These are phyloP conservation scores for Anoplophora glabripennis DNA, from an alignment of 1,140 invertebrate genomes.

Conservation along the genomic window DNA sequence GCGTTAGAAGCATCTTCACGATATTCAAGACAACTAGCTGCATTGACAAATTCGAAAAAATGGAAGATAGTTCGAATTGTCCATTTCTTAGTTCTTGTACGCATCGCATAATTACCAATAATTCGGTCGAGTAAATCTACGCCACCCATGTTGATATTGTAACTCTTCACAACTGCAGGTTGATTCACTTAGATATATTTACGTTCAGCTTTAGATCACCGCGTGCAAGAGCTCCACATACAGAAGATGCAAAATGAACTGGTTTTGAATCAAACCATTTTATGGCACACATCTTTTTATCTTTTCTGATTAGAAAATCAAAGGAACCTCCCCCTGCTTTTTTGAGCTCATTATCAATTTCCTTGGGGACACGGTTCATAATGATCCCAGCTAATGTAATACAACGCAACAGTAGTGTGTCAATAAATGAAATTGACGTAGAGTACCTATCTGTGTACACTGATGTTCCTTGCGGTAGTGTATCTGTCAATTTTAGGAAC, in stretches of 20 bases:
- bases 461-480: slow-evolving; percentile 13
- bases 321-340: slow-evolving; percentile 15
- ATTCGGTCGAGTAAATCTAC: not conserved
- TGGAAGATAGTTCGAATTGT: not conserved
- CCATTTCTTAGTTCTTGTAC: not conserved
- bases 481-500: slow-evolving; percentile 22
- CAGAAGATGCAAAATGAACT: slow-evolving; percentile 3
- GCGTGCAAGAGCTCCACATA: not conserved
- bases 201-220: slow-evolving; percentile 6
- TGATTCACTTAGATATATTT: slow-evolving; percentile 2
- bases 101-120: not conserved
- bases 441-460: too few species aligned
- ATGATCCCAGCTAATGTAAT: too few species aligned
- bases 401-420: too few species aligned
- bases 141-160: slow-evolving; percentile 5
- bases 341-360: slow-evolving; percentile 22
- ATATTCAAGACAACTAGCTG: not conserved
- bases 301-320: slow-evolving; percentile 12
- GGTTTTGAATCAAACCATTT: slow-evolving; percentile 14
- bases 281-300: slow-evolving; percentile 8
- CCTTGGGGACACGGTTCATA: too few species aligned
- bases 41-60: not conserved
- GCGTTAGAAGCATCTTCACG: not conserved
- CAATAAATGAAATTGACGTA: too few species aligned
- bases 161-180: slow-evolving; percentile 9